Evolutionary conservation across 1,140 invertebrate species (phyloP), one percentile per base, ranked within the genome.

Genomic region (Drosophila repleta): DNA sequence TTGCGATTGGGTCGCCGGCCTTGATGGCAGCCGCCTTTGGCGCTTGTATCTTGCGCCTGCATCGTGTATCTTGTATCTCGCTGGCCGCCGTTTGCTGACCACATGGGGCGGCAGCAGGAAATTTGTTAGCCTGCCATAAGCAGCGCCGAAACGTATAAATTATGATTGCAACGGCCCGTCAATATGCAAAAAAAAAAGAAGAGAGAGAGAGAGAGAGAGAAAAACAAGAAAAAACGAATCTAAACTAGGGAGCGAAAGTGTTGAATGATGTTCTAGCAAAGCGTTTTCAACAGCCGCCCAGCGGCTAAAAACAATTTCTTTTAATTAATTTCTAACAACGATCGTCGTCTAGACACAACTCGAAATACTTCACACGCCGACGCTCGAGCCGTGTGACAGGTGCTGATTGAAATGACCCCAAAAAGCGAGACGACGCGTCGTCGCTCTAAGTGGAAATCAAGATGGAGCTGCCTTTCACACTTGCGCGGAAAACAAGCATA

Each of bases 51-150:
- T 85, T 72, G 29, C 58, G 74, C 74, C 56, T 41, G 63, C 55
- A 72, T 66, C 63, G 41, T 75, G 46, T 49, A 49, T 83, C 72
- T 79, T 62, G 76, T 76, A 83, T 72, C 57, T 43, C 39, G 53
- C 53, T 63, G 46, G 69, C 78, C 80, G 78, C 78, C 71, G 70
- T 61, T 57, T 56, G 41, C 45, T 58, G 62, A 68, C 79, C 78
- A 66, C 79, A 76, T 81, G 79, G 74, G 79, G 70, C 66, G 74
- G 76, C 60, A 57, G 81, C 71, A 72, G 74, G 74, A 82, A 85
- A 85, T 85, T 85, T 85, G 82, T 85, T 85, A 88, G 82, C 70
- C 78, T 82, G 82, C 75, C 82, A 80, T 88, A 88, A 88, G 61
- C 70, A 82, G 82, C 81, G 78, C 70, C 78, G 79, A 82, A 88